phyloP scores from a whole-genome alignment of 37 sponge, comb jelly and placozoan genomes.

The Beroe forskalii region DNA sequence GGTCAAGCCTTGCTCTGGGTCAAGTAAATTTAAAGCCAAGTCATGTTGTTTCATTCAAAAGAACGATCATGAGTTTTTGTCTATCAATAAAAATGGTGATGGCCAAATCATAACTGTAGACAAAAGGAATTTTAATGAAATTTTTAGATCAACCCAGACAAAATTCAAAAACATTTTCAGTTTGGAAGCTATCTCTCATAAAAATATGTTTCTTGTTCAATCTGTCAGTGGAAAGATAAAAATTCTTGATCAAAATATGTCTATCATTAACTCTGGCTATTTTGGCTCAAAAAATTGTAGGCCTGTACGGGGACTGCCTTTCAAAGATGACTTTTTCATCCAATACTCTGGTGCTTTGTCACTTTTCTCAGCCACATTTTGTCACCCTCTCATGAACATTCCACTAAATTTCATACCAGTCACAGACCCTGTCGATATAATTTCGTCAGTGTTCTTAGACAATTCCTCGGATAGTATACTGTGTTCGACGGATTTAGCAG shows the following conservation, averaged over 20 bases:
- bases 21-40: background rate
- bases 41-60: background rate
- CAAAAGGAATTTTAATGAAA: background rate
- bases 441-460: too few relatives aligned
- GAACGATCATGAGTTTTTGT: background rate
- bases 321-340: background rate
- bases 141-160: background rate
- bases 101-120: background rate
- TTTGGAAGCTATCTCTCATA: background rate
- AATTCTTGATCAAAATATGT: background rate
- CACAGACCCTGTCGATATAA: too few relatives aligned
- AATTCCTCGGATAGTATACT: background rate
- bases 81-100: background rate
- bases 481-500: background rate
- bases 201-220: background rate
- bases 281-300: background rate
- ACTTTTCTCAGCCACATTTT: background rate
- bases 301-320: background rate
- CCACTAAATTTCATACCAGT: too few relatives aligned
- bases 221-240: constrained; percentile 26
- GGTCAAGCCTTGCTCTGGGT: background rate
- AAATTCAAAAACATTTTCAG: constrained; percentile 49
- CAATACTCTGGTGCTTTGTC: background rate
- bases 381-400: background rate
- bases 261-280: background rate